These are phyloP conservation scores for Phrixothrix hirtus DNA, from an alignment of 2,888 invertebrate genomes.

Conservation along the genomic window DNA sequence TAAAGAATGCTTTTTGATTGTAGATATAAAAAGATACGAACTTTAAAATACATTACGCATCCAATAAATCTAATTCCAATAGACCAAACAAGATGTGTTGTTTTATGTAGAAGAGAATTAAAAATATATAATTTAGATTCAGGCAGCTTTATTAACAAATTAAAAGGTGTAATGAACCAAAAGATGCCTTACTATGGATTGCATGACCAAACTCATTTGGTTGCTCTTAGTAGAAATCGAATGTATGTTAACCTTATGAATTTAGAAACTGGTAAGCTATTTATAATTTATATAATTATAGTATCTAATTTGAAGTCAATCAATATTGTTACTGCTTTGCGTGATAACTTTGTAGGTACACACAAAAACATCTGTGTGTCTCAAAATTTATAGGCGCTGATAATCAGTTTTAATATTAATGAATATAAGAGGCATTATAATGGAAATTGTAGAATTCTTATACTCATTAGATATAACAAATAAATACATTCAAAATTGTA, in stretches of 20 bases:
- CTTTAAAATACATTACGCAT: constrained; percentile 72
- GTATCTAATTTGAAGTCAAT: too few species aligned
- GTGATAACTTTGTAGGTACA: too few species aligned
- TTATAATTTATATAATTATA: not conserved
- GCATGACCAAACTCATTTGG: constrained; percentile 77
- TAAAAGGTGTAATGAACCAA: constrained; percentile 89
- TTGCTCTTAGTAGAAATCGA: constrained; percentile 81
- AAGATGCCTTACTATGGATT: constrained; percentile 90
- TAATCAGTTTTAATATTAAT: too few species aligned
- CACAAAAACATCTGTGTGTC: too few species aligned
- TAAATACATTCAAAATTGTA: too few species aligned
- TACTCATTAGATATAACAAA: too few species aligned
- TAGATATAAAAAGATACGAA: constrained; percentile 69
- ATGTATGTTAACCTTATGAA: constrained; percentile 91
- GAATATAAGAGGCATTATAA: too few species aligned
- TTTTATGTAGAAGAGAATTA: constrained; percentile 80
- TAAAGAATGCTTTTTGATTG: too few species aligned
- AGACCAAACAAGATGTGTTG: constrained; percentile 75
- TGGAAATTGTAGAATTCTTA: too few species aligned
- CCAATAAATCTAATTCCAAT: constrained; percentile 80
- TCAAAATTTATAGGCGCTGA: too few species aligned
- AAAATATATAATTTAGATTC: constrained; percentile 78
- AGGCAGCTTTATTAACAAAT: constrained; percentile 71
- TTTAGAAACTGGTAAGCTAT: constrained; percentile 67
- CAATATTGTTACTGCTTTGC: too few species aligned